A percentile compares a stretch with the other conserved stretches of the same genome.
phyloP scores from a whole-genome alignment of 2,113 vertebrate species.

The Dipodomys spectabilis region DNA sequence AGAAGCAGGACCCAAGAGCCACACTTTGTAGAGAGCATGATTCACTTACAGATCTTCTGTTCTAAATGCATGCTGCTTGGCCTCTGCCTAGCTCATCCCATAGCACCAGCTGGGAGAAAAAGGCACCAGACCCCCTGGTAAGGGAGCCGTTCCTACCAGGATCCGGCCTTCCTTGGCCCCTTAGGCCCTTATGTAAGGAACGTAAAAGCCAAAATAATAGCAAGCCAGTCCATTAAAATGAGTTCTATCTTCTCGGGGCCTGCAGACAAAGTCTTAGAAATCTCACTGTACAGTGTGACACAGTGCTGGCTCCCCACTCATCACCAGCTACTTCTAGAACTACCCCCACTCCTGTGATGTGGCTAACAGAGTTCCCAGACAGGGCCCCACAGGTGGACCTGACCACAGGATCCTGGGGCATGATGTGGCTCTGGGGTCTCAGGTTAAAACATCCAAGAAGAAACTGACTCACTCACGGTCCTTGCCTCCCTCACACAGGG shows the following conservation, averaged over 20 bases:
- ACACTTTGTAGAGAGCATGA: background rate
- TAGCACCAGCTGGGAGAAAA: background rate
- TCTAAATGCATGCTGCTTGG: background rate
- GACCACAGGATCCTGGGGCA: too few relatives aligned
- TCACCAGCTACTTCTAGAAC: background rate
- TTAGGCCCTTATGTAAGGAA: too few relatives aligned
- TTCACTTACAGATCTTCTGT: background rate
- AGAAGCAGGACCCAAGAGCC: background rate
- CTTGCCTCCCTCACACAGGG: rapidly evolving
- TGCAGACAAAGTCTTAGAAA: background rate
- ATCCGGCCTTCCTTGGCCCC: too few relatives aligned
- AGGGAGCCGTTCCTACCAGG: background rate
- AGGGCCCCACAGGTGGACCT: too few relatives aligned
- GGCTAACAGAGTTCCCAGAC: background rate
- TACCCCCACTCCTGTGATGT: rapidly evolving
- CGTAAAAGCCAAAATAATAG: background rate
- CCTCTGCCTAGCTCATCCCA: background rate
- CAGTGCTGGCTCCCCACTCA: background rate
- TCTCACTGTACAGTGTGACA: background rate
- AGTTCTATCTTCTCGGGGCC: background rate
- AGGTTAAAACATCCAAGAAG: background rate
- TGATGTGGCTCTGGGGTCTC: background rate
- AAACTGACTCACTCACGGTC: background rate
- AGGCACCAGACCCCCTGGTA: rapidly evolving
- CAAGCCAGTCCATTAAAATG: background rate